Conservation (phyloP, 2,888 invertebrate species). For the Myopa testacea region DNA sequence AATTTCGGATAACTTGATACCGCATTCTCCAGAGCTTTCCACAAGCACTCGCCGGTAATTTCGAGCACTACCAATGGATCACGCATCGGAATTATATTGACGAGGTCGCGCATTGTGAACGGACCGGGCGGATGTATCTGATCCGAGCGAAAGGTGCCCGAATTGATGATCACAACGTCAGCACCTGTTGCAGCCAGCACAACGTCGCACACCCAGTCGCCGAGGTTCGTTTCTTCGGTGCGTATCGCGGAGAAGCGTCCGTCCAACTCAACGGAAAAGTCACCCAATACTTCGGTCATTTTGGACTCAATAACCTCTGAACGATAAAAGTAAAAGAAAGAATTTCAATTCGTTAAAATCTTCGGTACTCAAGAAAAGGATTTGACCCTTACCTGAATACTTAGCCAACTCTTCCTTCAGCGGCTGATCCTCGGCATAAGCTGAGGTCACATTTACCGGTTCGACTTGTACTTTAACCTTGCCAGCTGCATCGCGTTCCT, state of each 20-base stretch:
- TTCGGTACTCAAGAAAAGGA: neutral
- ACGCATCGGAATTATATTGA: conserved; percentile 86
- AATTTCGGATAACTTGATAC: conserved; percentile 88
- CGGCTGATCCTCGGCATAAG: conserved; percentile 77
- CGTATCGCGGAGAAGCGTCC: conserved; percentile 85
- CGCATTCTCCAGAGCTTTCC: conserved; percentile 84
- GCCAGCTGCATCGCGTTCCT: conserved; percentile 70
- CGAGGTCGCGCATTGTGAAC: conserved; percentile 86
- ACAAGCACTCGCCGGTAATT: conserved; percentile 76
- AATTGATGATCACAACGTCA: conserved; percentile 87
- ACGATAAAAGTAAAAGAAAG: conserved; percentile 45
- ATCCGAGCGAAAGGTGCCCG: conserved; percentile 72
- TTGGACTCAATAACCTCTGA: conserved; percentile 83
- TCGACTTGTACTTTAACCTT: conserved; percentile 75
- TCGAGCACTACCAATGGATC: conserved; percentile 85
- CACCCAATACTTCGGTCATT: conserved; percentile 85
- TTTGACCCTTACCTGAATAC: conserved; percentile 70
- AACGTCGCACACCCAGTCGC: conserved; percentile 86
- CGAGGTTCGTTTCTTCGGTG: conserved; percentile 88
- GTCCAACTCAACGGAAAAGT: conserved; percentile 87
- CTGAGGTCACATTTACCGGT: conserved; percentile 78
- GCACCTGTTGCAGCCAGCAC: conserved; percentile 87
- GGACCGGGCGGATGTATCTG: conserved; percentile 81
- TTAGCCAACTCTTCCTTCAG: conserved; percentile 79
- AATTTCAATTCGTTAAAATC: neutral